Evolutionary conservation across 2,888 invertebrate genomes (phyloP).

Genomic region (Andrena minutula): DNA sequence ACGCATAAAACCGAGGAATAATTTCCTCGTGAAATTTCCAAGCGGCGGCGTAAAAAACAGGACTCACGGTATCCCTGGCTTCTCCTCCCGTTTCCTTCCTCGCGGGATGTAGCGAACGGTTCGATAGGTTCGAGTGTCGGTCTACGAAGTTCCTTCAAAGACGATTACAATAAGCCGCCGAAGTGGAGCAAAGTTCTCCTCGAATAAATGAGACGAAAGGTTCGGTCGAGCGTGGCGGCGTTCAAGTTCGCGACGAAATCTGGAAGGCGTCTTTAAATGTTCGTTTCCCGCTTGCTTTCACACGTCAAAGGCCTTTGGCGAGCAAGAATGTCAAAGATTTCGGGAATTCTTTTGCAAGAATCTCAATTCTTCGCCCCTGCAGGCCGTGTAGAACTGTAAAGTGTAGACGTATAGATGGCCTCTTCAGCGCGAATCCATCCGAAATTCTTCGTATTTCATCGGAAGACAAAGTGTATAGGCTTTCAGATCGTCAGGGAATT

Average conservation of each 20-base stretch:
- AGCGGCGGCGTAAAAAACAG: background rate
- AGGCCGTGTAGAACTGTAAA: no score
- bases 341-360: background rate
- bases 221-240: background rate
- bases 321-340: conserved; percentile 9
- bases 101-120: conserved; percentile 33
- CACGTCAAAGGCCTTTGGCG: background rate
- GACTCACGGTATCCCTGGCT: no score
- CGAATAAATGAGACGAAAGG: conserved; percentile 58
- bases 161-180: conserved; percentile 75
- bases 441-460: no score
- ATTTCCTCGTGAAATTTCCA: conserved; percentile 23
- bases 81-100: conserved; percentile 15
- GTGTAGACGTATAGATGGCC: no score
- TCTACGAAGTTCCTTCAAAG: conserved; percentile 54
- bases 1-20: conserved; percentile 33
- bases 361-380: background rate
- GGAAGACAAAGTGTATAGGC: background rate
- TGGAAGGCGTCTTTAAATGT: background rate
- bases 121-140: conserved; percentile 31
- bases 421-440: no score
- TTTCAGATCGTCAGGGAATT: background rate
- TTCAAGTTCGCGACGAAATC: background rate
- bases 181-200: conserved; percentile 41
- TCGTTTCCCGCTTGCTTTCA: background rate